phyloP scores from a whole-genome alignment of 2,888 invertebrate species.

The Diarsia brunnea region DNA sequence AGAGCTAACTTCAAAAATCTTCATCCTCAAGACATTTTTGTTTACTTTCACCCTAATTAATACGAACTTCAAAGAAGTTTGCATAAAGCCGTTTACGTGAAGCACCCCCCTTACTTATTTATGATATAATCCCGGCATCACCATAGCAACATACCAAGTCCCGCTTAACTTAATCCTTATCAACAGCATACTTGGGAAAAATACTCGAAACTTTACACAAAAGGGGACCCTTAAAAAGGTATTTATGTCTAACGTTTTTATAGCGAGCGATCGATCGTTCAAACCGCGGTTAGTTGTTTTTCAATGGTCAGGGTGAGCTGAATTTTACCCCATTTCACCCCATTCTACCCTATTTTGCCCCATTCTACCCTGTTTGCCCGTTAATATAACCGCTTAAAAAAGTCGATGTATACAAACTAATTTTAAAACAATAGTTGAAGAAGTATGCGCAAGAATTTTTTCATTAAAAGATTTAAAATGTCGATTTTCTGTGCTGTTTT shows the following conservation, averaged over 20 bases:
- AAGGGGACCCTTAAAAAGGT: conserved; percentile 28
- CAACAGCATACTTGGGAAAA: conserved; percentile 19
- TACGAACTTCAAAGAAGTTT: conserved; percentile 9
- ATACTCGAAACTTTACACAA: conserved; percentile 43
- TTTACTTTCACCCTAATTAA: conserved; percentile 14
- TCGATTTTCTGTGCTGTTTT: background rate
- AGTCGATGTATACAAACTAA: conserved; percentile 28
- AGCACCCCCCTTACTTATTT: conserved; percentile 1
- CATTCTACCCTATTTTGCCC: background rate
- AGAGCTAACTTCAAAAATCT: background rate
- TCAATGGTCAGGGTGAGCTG: conserved; percentile 56
- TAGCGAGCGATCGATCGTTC: conserved; percentile 45
- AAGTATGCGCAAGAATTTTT: conserved; percentile 7
- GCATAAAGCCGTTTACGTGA: background rate
- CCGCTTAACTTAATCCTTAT: conserved; percentile 27
- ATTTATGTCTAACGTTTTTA: conserved; percentile 51
- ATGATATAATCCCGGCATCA: conserved; percentile 13
- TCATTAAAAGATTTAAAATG: conserved; percentile 22
- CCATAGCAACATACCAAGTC: conserved; percentile 23
- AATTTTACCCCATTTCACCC: conserved; percentile 43
- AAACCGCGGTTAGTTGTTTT: conserved; percentile 53
- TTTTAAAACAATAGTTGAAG: conserved; percentile 41
- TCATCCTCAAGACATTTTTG: background rate
- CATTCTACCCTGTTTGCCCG: conserved; percentile 2
- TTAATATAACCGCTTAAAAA: conserved; percentile 33